Evolutionary conservation across 2,888 invertebrate species (phyloP), one percentile per base, ranked within the genome.

Genomic region (Lasioglossum figueresi): DNA sequence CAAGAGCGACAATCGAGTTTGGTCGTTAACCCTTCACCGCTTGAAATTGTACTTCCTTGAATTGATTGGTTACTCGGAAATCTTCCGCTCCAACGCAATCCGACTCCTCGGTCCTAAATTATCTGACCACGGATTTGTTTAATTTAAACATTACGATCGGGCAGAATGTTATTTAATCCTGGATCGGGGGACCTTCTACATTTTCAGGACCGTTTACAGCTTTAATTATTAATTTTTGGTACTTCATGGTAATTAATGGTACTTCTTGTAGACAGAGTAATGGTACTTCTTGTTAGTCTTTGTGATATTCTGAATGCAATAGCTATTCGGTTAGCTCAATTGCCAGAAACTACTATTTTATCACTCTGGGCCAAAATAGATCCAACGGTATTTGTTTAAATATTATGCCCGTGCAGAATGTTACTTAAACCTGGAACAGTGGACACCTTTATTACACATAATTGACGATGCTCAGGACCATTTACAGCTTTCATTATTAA

Each of bases 51-150:
- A 72, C 75, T 84, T 84, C 84, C 72, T 83, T 75, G 84, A 83
- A 84, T 83, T 83, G 84, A 84, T 83, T 76, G 79, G 79, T 76
- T 84, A 79, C 83, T 76, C 45, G 75, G 83, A 84, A 84, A 83
- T 84, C 83, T 84, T 63, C 56, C 63, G 68, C 37, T 56, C n/a
- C 56, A 31, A 34, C 63, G 34, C 66, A 74, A 84, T 45, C 19
- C 52, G 66, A 27, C 71, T 84, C 75, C 37, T 83, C 75, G 74
- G 56, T 16, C 78, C 76, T 79, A 74, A 63, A 34, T 79, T 75
- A 75, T 78, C 84, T n/a, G 23, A 23, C 82, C 19, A n/a, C 12
- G 23, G 37, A 48, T 34, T 59, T 71, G 59, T 70, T 71, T 71
- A 2, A 19, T 70, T 75, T 71, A 4, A 19, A 70, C 31, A 4